phyloP scores from a whole-genome alignment of 2,113 vertebrate genomes.

The Daubentonia madagascariensis region DNA sequence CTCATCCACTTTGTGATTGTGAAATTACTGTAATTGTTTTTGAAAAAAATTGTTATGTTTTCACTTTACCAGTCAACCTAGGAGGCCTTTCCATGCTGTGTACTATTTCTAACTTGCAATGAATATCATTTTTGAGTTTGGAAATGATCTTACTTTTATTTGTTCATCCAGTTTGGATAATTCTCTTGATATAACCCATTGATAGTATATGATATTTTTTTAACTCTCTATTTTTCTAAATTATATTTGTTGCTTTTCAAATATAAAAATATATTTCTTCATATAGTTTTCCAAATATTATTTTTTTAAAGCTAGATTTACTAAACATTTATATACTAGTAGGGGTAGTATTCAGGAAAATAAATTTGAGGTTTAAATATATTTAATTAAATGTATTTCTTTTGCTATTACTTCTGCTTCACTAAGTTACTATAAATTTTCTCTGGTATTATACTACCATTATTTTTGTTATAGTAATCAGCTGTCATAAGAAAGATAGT shows the following conservation, averaged over 20 bases:
- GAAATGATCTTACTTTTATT: background rate
- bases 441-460: background rate
- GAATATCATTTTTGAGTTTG: constrained; percentile 12
- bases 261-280: background rate
- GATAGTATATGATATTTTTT: background rate
- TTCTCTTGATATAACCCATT: background rate
- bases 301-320: background rate
- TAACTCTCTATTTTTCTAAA: background rate
- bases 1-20: constrained; percentile 33
- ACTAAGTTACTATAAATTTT: background rate
- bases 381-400: background rate
- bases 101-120: background rate
- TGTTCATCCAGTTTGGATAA: constrained; percentile 13
- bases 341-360: background rate
- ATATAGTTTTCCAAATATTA: background rate
- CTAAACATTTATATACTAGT: background rate
- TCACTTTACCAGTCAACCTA: constrained; percentile 25
- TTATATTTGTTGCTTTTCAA: background rate
- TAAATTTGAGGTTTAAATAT: background rate
- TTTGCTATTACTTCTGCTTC: background rate
- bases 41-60: constrained; percentile 31
- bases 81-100: background rate
- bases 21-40: constrained; percentile 54
- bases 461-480: background rate
- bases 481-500: background rate